These are phyloP conservation scores for Drosophila subsilvestris DNA, from an alignment of 2,888 invertebrate genomes.

Conservation along the genomic window DNA sequence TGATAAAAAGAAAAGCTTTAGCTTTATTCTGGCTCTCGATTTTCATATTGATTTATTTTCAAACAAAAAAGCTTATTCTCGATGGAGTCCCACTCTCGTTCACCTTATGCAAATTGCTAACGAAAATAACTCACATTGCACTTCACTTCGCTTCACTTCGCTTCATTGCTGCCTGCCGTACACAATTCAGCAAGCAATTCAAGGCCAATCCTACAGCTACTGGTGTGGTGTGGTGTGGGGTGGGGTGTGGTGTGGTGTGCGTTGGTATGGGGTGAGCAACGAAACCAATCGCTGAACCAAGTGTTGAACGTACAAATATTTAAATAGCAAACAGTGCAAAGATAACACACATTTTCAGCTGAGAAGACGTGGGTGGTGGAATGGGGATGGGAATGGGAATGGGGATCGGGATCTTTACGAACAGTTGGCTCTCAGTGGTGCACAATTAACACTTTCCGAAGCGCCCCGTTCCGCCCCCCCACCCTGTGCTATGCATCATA, in stretches of 20 bases:
- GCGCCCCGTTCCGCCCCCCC: conserved; percentile 12
- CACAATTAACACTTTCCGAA: conserved; percentile 37
- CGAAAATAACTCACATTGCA: conserved; percentile 37
- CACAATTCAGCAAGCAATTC: conserved; percentile 32
- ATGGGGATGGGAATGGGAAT: too few species aligned
- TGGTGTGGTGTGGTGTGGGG: not conserved
- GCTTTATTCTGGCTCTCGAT: not conserved
- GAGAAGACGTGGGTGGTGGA: not conserved
- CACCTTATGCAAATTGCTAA: conserved; percentile 62
- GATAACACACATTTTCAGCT: conserved; percentile 10
- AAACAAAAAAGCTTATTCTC: conserved; percentile 1
- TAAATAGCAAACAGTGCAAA: conserved; percentile 15
- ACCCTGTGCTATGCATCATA: not conserved
- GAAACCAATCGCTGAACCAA: conserved; percentile 10
- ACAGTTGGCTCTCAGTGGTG: conserved; percentile 18
- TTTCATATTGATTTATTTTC: not conserved
- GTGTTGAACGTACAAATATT: conserved; percentile 26
- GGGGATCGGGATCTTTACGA: conserved; percentile 5
- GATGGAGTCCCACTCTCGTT: conserved; percentile 46
- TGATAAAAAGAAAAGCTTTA: conserved; percentile 11
- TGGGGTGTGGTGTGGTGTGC: too few species aligned
- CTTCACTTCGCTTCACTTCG: conserved; percentile 6
- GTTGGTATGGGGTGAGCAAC: not conserved
- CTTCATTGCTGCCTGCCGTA: conserved; percentile 1
- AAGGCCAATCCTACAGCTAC: conserved; percentile 55